phyloP scores from a whole-genome alignment of 64 coral and sea anemone species.

The Porites australiensis region DNA sequence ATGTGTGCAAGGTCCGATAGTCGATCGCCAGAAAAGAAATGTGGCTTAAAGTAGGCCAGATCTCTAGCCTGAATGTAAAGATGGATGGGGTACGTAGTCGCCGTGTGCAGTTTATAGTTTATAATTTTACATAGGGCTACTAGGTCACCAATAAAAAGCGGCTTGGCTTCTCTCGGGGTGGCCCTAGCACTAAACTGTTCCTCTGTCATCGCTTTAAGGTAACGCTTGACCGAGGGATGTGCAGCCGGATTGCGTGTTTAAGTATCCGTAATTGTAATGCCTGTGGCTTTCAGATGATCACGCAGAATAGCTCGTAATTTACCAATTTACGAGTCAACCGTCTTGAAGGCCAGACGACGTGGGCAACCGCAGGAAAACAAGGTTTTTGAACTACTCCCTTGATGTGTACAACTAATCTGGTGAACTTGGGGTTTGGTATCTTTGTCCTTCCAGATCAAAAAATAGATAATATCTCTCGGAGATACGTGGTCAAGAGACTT shows the following conservation, averaged over 20 bases:
- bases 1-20: background rate
- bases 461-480: background rate
- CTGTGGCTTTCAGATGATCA: background rate
- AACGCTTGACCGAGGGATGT: background rate
- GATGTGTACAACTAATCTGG: background rate
- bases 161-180: background rate
- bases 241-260: background rate
- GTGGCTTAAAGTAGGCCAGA: background rate
- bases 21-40: background rate
- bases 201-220: conserved; percentile 9
- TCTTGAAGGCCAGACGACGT: background rate
- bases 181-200: conserved; percentile 18
- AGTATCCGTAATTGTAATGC: background rate
- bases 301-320: conserved; percentile 11
- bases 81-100: background rate
- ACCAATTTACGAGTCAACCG: conserved; percentile 20
- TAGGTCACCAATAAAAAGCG: conserved; percentile 7
- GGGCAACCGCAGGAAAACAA: background rate
- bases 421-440: background rate
- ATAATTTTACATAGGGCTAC: background rate
- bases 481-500: background rate
- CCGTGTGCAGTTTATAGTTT: background rate
- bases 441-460: background rate
- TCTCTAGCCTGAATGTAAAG: conserved; percentile 8
- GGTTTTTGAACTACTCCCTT: background rate